phyloP scores from a whole-genome alignment of 1,140 invertebrate genomes.

The Metaphire vulgaris region DNA sequence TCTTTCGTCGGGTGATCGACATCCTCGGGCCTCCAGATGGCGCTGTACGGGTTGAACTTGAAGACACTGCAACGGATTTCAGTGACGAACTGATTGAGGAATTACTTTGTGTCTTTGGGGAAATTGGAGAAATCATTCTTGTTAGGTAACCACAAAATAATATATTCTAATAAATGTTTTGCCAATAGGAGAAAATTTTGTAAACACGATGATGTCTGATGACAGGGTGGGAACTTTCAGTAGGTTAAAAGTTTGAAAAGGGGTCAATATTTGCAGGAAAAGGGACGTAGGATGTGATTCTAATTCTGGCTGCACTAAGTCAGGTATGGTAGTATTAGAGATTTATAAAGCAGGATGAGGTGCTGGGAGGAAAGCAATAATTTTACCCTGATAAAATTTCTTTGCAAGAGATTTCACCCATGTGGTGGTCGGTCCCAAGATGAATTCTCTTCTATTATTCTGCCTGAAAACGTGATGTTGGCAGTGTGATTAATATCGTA shows the following conservation, averaged over 20 bases:
- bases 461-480: background rate
- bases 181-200: background rate
- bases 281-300: background rate
- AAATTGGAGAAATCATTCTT: background rate
- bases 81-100: background rate
- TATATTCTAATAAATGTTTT: no score
- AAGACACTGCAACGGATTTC: background rate
- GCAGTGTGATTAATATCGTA: background rate
- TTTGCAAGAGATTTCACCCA: no score
- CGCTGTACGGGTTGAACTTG: slow-evolving; percentile 68
- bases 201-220: background rate
- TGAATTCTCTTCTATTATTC: no score
- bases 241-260: background rate
- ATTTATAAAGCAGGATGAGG: no score
- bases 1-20: slow-evolving; percentile 76
- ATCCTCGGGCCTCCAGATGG: slow-evolving; percentile 86
- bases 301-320: background rate
- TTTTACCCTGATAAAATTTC: no score
- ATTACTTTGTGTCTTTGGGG: slow-evolving; percentile 1
- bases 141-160: background rate
- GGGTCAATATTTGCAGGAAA: background rate
- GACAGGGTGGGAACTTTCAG: background rate
- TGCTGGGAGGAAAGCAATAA: no score
- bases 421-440: no score
- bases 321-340: background rate